These are phyloP conservation scores for Bufo gargarizans DNA, from an alignment of 2,113 vertebrate genomes.

Conservation along the genomic window DNA sequence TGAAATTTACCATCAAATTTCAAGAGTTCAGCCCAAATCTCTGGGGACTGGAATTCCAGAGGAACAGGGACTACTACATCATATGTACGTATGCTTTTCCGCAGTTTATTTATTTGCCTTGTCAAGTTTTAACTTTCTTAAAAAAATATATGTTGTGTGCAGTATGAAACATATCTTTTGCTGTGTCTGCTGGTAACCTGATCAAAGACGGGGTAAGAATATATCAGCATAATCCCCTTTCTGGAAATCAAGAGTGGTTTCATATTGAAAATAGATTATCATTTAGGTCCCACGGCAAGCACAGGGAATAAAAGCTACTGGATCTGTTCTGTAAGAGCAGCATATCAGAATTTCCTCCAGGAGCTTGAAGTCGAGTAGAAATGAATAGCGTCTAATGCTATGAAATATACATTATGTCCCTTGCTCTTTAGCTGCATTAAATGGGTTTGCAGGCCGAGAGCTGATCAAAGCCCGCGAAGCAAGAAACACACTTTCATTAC, in stretches of 20 bases:
- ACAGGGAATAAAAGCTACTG: constrained; percentile 3
- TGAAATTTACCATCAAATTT: constrained; percentile 99
- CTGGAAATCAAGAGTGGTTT: constrained; percentile 26
- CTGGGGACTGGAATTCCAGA: constrained; percentile 98
- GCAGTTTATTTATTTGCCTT: constrained; percentile 54
- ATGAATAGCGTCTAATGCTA: constrained; percentile 16
- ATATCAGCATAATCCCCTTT: constrained; percentile 26
- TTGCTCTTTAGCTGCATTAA: constrained; percentile 44
- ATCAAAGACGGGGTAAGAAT: background rate
- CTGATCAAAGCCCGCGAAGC: constrained; percentile 44
- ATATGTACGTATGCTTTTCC: constrained; percentile 89
- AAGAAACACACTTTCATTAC: constrained; percentile 52
- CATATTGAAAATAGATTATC: constrained; percentile 48
- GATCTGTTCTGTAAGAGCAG: constrained; percentile 15
- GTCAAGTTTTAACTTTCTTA: background rate
- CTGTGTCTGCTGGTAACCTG: constrained; percentile 26
- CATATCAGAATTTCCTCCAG: constrained; percentile 29
- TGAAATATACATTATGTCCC: constrained; percentile 44
- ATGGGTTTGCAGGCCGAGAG: constrained; percentile 54
- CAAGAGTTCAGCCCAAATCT: constrained; percentile 99
- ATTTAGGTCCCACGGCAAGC: constrained; percentile 10
- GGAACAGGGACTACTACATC: constrained; percentile 96
- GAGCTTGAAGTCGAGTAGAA: constrained; percentile 17
- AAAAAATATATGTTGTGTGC: background rate
- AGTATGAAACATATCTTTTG: constrained; percentile 5